phyloP scores from a whole-genome alignment of 2,888 invertebrate species.

The Meloe dianella region DNA sequence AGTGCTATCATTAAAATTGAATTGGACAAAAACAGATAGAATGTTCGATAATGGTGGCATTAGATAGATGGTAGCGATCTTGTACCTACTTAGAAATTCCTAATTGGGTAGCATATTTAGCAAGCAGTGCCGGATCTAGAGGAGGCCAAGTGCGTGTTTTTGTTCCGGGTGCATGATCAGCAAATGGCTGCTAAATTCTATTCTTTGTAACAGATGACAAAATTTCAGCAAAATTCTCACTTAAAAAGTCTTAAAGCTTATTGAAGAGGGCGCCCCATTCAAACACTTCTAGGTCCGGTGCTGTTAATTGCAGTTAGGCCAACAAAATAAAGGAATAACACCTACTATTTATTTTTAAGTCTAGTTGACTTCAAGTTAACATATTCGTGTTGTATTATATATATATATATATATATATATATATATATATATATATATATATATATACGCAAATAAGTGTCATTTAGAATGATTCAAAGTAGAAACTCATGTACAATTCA shows the following conservation, averaged over 20 bases:
- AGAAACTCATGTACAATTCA: constrained; percentile 12
- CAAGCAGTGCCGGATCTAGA: too few species aligned
- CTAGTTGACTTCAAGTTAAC: background rate
- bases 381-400: background rate
- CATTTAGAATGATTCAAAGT: constrained; percentile 15
- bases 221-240: too few species aligned
- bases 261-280: too few species aligned
- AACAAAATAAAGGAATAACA: background rate
- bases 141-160: too few species aligned
- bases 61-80: constrained; percentile 11
- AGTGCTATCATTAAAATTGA: constrained; percentile 3
- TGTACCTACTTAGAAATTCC: constrained; percentile 11
- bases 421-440: too few species aligned
- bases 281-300: too few species aligned
- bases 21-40: constrained; percentile 5
- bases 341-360: too few species aligned
- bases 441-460: constrained; percentile 13
- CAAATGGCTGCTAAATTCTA: too few species aligned
- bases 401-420: too few species aligned
- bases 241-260: too few species aligned
- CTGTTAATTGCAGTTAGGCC: background rate
- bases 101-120: constrained; percentile 10
- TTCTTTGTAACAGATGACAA: too few species aligned
- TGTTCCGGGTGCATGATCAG: too few species aligned
- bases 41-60: constrained; percentile 8